Base-by-base conservation (phyloP, 2,797 vertebrate species). In the Varecia variegata region DNA sequence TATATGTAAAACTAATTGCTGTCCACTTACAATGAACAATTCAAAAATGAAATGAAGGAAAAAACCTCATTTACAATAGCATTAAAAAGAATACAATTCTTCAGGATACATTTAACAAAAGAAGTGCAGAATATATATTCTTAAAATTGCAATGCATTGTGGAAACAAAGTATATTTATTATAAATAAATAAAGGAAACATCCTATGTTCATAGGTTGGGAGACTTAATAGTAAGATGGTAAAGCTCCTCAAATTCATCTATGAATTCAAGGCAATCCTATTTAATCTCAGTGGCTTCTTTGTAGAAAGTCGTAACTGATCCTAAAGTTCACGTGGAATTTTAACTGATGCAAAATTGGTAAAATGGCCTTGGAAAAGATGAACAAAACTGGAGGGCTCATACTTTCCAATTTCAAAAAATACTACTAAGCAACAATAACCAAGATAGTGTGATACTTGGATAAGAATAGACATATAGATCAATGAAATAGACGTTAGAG, bases 1-100 rank as follows among this genome's bases (percentile, higher is more conserved):
- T 58, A 38, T 35, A 92, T 90, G 4, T 86, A 83, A 95, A 95
- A 90, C 43, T 15, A 95, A 43, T 50, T 81, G 86, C 8, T 52
- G 18, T 35, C 38, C 11, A 89, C 52, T 76, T 92, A 8, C 32
- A 73, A 50, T 56, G 56, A 79, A 76, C n/a, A 87, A 89, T 71
- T 5, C 25, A 32, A 35, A 89, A 93, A 70, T 73, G 13, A 90
- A 94, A 82, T 68, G 27, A 56, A 88, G 20, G 50, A 56, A 62
- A 79, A 1, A 70, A 74, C 40, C 65, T 77, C 0, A 86, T 68
- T 88, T 93, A 68, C 2, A 68, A 54, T 18, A 70, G 7, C 9
- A 87, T 23, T 32, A 76, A 76, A 80, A 77, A 79, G 21, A 85
- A 52, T 86, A 58, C 74, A 65, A 77, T 79, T 40, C 5, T 30